Base-by-base conservation (phyloP, 2,113 vertebrate species). In the Microcebus griseorufus region DNA sequence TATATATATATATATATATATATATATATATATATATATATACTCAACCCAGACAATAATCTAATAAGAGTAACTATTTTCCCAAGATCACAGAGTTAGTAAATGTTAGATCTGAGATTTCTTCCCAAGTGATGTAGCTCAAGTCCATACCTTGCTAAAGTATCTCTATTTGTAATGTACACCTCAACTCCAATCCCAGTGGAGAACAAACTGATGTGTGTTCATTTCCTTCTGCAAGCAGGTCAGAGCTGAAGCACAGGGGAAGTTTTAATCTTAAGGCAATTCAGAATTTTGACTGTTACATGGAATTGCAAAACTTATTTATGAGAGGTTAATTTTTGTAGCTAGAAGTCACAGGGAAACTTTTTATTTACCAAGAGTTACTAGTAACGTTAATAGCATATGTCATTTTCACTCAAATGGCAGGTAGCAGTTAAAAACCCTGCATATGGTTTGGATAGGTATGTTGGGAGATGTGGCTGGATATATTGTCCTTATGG, bases 261-360 rank as follows among this genome's bases (percentile, higher is more conserved):
- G 55, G 20, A 51, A 53, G 6, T 65, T 55, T 73, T 62, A 83
- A 23, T 42, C 27, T 32, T 62, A 79, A 94, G 4, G 20, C 42
- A 94, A 72, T 94, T 86, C 34, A 88, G 84, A 84, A 73, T 62
- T 94, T 88, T 94, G 42, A 72, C 34, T 60, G 60, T 32, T 85
- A 76, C 16, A 20, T 86, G 60, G 51, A 78, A 42, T 78, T 78
- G 25, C 42, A 32, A 65, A 42, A 55, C 13, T 65, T 67, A 17
- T 37, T 58, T 94, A 72, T 17, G 6, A 39, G 13, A 88, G 2
- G 5, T 48, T 70, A 9, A 37, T 70, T 73, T 88, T 81, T 81
- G 72, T 39, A 9, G 64, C 23, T 53, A 14, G 3, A 45, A 91
- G 13, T 73, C 65, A 81, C 55, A 73, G 34, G 29, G 42, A 25